Evolutionary conservation across 2,888 invertebrate species (phyloP), one percentile per base, ranked within the genome.

Genomic region (Acrobasis suavella): DNA sequence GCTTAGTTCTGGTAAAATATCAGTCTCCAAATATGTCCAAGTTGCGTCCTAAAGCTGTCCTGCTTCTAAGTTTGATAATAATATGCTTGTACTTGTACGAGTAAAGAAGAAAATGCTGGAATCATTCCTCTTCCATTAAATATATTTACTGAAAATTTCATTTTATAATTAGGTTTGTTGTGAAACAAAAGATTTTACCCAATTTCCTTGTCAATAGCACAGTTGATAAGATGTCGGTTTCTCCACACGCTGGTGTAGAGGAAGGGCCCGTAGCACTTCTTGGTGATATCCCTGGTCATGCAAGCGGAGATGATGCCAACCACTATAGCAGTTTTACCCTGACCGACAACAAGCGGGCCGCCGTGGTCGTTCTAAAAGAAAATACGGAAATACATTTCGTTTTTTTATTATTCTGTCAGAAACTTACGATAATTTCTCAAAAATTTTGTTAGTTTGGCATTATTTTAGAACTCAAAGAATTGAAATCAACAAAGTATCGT

Each of bases 301-400:
- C 85, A 86, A 0, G 91, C 91, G 0, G 89, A 85, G 54, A 91
- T 87, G 0, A 91, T 62, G 0, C 91, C 91, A 0, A 89, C 72
- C 0, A 90, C 85, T 0, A 82, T 63, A 0, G 90, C 70, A 1
- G 76, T 79, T 5, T 74, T 76, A 1, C 90, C 90, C 38, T 82
- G 80, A 0, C 90, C 91, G 0, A 81, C 75, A 0, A 91, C 74
- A 0, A 91, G 69, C 0, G 91, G 91, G 0, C 91, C 91, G 0
- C 91, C 91, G 67, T 91, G 91, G 64, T 91, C 91, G 58, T 91
- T 91, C 91, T 91, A 65, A 1, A 67, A 68, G 17, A 22, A 8
- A 64, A 22, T 3, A 22, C 22, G 3, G 3, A 22, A 22, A 22
- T 3, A 22, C 22, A 22, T 22, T 22, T 2, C 3, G 22, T 3